phyloP scores from a whole-genome alignment of 2,113 vertebrate genomes.

The Pleuronectes platessa region DNA sequence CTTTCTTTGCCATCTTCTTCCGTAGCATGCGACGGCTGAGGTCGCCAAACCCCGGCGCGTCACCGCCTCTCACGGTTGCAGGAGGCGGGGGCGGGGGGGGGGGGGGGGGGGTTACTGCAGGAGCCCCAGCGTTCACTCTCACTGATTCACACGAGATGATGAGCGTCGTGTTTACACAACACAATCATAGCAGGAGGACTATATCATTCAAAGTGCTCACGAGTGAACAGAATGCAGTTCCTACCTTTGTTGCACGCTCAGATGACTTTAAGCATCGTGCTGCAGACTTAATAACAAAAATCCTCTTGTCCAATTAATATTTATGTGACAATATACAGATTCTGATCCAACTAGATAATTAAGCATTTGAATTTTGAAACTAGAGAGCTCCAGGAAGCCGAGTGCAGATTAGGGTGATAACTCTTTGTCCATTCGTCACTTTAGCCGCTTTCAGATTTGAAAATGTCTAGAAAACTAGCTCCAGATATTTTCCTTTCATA shows the following conservation, averaged over 20 bases:
- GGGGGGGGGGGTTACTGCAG: constrained; percentile 30
- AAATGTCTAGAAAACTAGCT: too few species aligned
- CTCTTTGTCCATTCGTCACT: neutral
- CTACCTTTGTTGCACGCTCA: neutral
- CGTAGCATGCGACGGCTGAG: constrained; percentile 79
- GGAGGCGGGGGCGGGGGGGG: constrained; percentile 26
- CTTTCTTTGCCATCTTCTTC: constrained; percentile 76
- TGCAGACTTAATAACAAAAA: neutral
- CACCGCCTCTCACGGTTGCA: constrained; percentile 43
- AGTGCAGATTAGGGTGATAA: neutral
- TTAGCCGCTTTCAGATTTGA: too few species aligned
- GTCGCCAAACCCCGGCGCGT: constrained; percentile 2
- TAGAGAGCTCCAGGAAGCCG: neutral
- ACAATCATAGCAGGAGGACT: neutral
- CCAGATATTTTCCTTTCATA: too few species aligned
- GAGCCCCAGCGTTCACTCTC: constrained; percentile 54
- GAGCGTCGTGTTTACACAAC: constrained; percentile 42
- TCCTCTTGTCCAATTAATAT: neutral
- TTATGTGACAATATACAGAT: too few species aligned
- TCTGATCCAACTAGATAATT: neutral
- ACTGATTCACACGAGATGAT: constrained; percentile 37
- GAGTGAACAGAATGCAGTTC: constrained; percentile 1
- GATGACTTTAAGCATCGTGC: neutral
- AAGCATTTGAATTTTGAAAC: neutral
- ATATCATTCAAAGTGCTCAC: constrained; percentile 16